These are phyloP conservation scores for Nymphicus hollandicus DNA, from an alignment of 2,113 vertebrate genomes.

Conservation along the genomic window DNA sequence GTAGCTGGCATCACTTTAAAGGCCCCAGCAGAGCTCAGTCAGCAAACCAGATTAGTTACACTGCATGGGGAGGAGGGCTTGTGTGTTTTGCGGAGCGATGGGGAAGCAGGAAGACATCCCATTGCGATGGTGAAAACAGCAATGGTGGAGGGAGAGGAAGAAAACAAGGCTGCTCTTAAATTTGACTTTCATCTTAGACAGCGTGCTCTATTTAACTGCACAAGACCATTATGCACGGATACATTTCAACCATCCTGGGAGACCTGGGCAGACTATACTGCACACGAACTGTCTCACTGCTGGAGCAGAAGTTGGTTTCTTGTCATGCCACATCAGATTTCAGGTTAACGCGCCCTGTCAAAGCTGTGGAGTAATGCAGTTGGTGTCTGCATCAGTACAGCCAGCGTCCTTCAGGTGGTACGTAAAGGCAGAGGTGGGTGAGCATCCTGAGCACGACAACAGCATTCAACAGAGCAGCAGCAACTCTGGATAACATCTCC, in stretches of 20 bases:
- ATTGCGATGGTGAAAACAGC: accelerated
- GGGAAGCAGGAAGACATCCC: not conserved
- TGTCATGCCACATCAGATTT: not conserved
- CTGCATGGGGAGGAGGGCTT: not conserved
- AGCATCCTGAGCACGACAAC: not conserved
- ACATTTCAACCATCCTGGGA: accelerated
- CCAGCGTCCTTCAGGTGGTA: accelerated
- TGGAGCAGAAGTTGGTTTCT: not conserved
- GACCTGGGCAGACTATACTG: not conserved
- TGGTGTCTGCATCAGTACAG: not conserved
- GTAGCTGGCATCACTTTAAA: conserved; percentile 59
- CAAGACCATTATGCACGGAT: not conserved
- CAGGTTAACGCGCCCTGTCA: not conserved
- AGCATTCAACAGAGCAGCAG: not conserved
- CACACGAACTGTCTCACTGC: not conserved
- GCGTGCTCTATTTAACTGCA: not conserved
- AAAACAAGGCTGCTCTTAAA: not conserved
- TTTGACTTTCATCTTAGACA: not conserved
- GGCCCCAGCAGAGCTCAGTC: conserved; percentile 37
- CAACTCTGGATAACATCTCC: not conserved
- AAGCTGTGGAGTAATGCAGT: not conserved
- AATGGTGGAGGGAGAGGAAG: not conserved
- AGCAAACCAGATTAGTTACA: conserved; percentile 57
- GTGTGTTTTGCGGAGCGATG: not conserved
- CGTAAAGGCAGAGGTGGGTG: accelerated